phyloP scores from a whole-genome alignment of 2,113 vertebrate species.

The Mus spicilegus region DNA sequence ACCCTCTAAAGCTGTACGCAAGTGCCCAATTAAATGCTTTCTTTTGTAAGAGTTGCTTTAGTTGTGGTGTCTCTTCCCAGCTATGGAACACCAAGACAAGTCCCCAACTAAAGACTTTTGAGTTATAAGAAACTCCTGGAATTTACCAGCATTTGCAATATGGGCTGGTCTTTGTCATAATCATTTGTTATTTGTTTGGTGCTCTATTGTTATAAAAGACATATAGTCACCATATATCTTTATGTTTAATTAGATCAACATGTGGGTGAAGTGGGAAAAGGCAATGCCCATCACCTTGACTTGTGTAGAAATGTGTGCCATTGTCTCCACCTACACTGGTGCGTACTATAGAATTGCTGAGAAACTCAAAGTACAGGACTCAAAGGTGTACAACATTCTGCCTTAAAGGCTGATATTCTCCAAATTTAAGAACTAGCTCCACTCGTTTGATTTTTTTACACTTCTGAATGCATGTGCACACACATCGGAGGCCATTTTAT shows the following conservation, averaged over 20 bases:
- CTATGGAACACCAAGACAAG: neutral
- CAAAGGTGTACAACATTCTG: neutral
- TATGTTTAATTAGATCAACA: neutral
- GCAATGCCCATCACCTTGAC: neutral
- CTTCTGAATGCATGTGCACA: neutral
- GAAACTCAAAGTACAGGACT: neutral
- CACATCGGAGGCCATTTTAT: neutral
- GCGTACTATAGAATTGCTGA: neutral
- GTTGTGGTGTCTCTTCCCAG: neutral
- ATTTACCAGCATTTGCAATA: neutral
- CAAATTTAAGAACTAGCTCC: neutral
- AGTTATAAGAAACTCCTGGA: neutral
- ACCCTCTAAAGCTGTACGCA: neutral
- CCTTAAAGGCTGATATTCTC: neutral
- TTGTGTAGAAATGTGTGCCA: neutral
- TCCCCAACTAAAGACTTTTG: neutral
- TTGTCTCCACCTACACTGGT: neutral
- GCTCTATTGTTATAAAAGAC: neutral
- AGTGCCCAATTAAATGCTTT: neutral
- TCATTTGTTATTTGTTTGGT: neutral
- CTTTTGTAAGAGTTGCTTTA: neutral
- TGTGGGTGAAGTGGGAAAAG: neutral
- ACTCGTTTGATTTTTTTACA: neutral
- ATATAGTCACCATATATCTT: neutral
- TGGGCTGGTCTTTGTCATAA: neutral